phyloP scores from a whole-genome alignment of 53 echinoderm and acorn worm species.

The Holothuria scabra region DNA sequence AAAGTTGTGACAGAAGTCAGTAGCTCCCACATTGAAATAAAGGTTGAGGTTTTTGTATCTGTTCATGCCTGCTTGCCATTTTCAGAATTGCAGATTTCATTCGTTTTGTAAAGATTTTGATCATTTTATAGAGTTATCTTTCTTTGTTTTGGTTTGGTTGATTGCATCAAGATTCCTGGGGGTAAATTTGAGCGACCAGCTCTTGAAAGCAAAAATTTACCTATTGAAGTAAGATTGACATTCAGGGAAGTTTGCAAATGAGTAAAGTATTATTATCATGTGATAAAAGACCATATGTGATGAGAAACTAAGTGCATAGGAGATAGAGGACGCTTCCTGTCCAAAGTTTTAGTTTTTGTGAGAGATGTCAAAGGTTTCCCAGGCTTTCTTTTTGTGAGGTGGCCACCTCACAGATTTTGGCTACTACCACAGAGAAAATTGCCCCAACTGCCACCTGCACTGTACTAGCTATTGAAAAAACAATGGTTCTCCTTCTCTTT shows the following conservation, averaged over 20 bases:
- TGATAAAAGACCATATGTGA: neutral
- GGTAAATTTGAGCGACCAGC: neutral
- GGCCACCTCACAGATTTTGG: too few relatives aligned
- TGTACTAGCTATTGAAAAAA: neutral
- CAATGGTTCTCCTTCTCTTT: too few relatives aligned
- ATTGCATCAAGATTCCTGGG: neutral
- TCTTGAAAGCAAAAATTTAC: neutral
- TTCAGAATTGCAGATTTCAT: neutral
- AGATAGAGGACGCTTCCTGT: neutral
- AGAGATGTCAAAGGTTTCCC: neutral
- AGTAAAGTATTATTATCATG: neutral
- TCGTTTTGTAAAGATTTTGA: slow-evolving; percentile 18
- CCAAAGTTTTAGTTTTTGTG: neutral
- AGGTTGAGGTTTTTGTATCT: neutral
- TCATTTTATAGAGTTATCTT: slow-evolving; percentile 1
- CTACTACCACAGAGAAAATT: too few relatives aligned
- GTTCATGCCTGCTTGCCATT: neutral
- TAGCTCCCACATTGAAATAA: too few relatives aligned
- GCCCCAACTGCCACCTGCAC: too few relatives aligned
- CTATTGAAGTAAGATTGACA: slow-evolving; percentile 9
- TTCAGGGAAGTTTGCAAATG: slow-evolving; percentile 1
- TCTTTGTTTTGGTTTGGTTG: slow-evolving; percentile 1
- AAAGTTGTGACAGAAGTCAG: too few relatives aligned
- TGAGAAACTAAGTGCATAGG: neutral
- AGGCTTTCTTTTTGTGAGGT: too few relatives aligned